phyloP scores from a whole-genome alignment of 2,797 vertebrate genomes.

The Phataginus tetradactyla region DNA sequence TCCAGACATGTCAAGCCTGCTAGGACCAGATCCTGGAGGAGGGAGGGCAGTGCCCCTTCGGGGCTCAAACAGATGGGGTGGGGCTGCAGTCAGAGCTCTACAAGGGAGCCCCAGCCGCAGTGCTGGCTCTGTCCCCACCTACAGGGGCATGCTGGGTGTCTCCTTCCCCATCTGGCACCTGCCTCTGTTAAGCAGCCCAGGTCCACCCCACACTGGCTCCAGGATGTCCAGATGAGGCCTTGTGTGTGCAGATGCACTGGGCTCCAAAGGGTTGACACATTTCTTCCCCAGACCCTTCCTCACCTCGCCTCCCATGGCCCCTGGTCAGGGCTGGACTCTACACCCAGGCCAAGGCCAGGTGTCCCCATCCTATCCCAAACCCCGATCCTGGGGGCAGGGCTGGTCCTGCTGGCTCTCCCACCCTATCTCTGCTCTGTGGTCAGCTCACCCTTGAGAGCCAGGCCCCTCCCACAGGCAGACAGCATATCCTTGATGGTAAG shows the following conservation, averaged over 20 bases:
- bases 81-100: background rate
- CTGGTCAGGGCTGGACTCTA: background rate
- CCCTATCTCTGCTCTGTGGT: background rate
- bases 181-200: background rate
- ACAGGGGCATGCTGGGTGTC: no score
- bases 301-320: background rate
- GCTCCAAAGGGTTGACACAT: background rate
- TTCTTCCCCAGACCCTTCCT: background rate
- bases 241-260: background rate
- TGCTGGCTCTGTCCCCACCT: background rate
- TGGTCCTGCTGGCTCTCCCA: background rate
- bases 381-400: background rate
- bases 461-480: no score
- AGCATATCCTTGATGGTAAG: no score
- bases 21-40: background rate
- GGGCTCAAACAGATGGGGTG: no score
- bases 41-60: background rate
- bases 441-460: background rate
- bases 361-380: background rate
- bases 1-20: background rate
- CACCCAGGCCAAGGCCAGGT: rapidly evolving
- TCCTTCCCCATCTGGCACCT: background rate
- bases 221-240: background rate
- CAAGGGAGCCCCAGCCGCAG: background rate
- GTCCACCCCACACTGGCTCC: rapidly evolving